Percentiles rank a stretch among this genome's conserved stretches.
These are phyloP conservation scores for Florisuga fusca DNA, from an alignment of 2,797 vertebrate species.

Conservation along the genomic window DNA sequence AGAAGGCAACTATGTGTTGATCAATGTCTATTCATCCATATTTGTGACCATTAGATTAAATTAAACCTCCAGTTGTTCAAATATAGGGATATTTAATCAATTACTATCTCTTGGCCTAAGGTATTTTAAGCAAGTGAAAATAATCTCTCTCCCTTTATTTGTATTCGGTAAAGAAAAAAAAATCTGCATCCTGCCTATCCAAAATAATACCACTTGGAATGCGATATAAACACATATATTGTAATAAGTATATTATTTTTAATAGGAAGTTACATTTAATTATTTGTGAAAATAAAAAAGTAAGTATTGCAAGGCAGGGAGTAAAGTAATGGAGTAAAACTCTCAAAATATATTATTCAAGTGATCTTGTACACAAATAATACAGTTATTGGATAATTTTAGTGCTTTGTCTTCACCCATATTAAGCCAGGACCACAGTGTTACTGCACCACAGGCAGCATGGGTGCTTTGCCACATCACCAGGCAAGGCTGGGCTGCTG, in stretches of 20 bases:
- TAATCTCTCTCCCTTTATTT: neutral
- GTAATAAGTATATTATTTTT: neutral
- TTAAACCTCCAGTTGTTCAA: neutral
- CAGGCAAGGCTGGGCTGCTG: accelerated
- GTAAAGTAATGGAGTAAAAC: neutral
- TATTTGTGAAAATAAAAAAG: neutral
- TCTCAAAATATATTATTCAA: neutral
- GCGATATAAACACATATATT: neutral
- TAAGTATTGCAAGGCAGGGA: neutral
- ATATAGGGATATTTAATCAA: neutral
- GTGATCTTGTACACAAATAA: neutral
- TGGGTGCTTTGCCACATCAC: neutral
- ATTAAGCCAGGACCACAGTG: neutral
- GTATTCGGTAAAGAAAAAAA: neutral
- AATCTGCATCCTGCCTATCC: neutral
- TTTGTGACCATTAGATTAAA: neutral
- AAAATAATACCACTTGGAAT: neutral
- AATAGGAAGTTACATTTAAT: neutral
- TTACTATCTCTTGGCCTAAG: neutral
- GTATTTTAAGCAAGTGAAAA: neutral
- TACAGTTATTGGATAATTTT: neutral
- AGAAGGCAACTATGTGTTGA: neutral
- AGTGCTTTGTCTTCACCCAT: neutral
- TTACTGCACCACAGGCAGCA: neutral
- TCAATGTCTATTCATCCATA: neutral